These are phyloP conservation scores for Drosophila asahinai DNA, from an alignment of 1,140 invertebrate genomes.

Conservation along the genomic window DNA sequence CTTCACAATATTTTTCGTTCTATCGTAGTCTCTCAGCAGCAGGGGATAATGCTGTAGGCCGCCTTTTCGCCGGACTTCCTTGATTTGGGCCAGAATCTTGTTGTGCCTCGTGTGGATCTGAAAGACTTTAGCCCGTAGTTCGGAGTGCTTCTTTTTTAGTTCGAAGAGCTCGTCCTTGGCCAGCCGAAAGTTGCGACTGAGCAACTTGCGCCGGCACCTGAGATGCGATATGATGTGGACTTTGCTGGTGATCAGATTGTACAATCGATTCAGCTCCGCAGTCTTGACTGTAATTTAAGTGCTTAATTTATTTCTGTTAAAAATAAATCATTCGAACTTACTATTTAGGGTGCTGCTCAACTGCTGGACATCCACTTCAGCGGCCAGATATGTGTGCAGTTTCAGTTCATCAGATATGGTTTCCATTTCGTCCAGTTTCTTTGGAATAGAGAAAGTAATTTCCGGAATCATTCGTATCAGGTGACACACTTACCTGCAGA, in stretches of 20 bases:
- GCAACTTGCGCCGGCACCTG: slow-evolving; percentile 10
- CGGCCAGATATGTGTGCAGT: slow-evolving; percentile 4
- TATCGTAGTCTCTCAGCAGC: slow-evolving; percentile 17
- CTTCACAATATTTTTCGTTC: neutral
- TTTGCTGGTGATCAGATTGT: slow-evolving; percentile 1
- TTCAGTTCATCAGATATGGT: neutral
- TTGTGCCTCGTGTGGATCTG: neutral
- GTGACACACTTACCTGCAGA: neutral
- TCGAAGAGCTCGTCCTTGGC: neutral
- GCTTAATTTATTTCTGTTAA: too few relatives aligned
- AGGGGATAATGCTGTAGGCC: slow-evolving; percentile 20
- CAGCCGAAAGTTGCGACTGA: slow-evolving; percentile 3
- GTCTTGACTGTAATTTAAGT: neutral
- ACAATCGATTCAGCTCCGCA: neutral
- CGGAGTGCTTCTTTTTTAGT: too few relatives aligned
- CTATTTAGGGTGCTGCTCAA: neutral
- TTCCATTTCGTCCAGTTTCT: slow-evolving; percentile 22
- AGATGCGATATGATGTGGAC: slow-evolving; percentile 24
- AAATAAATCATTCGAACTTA: neutral
- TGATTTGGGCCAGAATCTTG: neutral
- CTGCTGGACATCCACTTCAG: neutral
- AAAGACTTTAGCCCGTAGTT: neutral
- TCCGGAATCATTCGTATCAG: fast-evolving
- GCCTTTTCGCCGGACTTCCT: neutral
- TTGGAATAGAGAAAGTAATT: neutral